phyloP scores from a whole-genome alignment of 2,888 invertebrate species.

The Elgonia sp. region DNA sequence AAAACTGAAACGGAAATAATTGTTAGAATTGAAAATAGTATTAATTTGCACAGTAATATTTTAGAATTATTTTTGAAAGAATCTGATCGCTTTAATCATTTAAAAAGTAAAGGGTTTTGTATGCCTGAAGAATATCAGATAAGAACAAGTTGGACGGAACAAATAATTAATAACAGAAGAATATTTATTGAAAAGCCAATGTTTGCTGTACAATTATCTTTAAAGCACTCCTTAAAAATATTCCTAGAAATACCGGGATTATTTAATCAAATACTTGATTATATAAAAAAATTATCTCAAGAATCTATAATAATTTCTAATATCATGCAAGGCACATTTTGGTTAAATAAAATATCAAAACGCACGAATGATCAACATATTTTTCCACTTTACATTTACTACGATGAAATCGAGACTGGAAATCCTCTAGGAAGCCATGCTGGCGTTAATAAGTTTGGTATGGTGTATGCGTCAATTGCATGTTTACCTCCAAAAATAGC shows the following conservation, averaged over 20 bases:
- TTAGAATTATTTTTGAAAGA: conserved; percentile 52
- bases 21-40: conserved; percentile 42
- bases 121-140: conserved; percentile 29
- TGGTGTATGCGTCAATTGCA: conserved; percentile 69
- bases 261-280: conserved; percentile 64
- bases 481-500: conserved; percentile 73
- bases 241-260: conserved; percentile 76
- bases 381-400: conserved; percentile 71
- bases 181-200: conserved; percentile 49
- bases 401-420: conserved; percentile 74
- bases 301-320: conserved; percentile 56
- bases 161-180: conserved; percentile 15
- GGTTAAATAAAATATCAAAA: conserved; percentile 60
- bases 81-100: conserved; percentile 40
- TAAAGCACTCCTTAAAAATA: conserved; percentile 62
- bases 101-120: conserved; percentile 35
- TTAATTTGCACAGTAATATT: conserved; percentile 51
- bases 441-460: too few relatives aligned
- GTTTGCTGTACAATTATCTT: conserved; percentile 36
- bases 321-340: conserved; percentile 62
- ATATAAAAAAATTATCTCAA: conserved; percentile 61
- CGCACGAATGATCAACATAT: conserved; percentile 53
- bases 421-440: conserved; percentile 70
- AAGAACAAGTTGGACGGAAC: conserved; percentile 29
- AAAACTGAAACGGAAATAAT: conserved; percentile 50